Conservation (phyloP, 1,140 invertebrate species). For the Lasaia peninsularis region DNA sequence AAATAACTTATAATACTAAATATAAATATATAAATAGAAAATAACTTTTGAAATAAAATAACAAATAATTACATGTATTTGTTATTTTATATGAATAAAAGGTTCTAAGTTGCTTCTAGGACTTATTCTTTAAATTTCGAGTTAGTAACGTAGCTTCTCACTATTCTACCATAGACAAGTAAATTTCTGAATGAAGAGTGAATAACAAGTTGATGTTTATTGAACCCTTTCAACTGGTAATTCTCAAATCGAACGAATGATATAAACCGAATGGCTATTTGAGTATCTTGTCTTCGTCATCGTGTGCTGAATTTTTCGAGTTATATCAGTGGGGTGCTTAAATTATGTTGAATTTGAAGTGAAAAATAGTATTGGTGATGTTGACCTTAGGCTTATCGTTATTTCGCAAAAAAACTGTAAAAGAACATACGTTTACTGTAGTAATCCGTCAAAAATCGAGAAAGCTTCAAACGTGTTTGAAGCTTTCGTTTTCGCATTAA, state of each 20-base stretch:
- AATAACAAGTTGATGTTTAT: background rate
- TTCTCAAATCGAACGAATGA: slow-evolving; percentile 18
- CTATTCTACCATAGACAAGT: background rate
- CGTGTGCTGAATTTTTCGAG: slow-evolving; percentile 39
- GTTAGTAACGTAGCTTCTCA: no score
- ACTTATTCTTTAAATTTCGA: no score
- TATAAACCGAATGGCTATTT: slow-evolving; percentile 24
- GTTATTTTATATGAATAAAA: no score
- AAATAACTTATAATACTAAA: no score
- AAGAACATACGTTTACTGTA: slow-evolving; percentile 59
- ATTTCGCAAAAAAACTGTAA: slow-evolving; percentile 65
- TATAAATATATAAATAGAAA: no score
- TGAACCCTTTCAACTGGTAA: no score
- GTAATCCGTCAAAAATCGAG: slow-evolving; percentile 66
- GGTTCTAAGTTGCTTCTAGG: no score
- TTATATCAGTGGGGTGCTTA: slow-evolving; percentile 42
- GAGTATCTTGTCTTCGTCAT: slow-evolving; percentile 48
- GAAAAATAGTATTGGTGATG: slow-evolving; percentile 71
- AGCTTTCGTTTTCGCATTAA: slow-evolving; percentile 81
- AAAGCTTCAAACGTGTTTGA: slow-evolving; percentile 91
- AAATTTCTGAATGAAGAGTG: background rate
- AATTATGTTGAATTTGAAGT: slow-evolving; percentile 66
- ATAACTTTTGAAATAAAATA: no score
- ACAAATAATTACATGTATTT: no score
- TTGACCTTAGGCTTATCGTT: slow-evolving; percentile 65